Evolutionary conservation across 2,888 invertebrate species (phyloP).

Genomic region (Sabatieria punctata): DNA sequence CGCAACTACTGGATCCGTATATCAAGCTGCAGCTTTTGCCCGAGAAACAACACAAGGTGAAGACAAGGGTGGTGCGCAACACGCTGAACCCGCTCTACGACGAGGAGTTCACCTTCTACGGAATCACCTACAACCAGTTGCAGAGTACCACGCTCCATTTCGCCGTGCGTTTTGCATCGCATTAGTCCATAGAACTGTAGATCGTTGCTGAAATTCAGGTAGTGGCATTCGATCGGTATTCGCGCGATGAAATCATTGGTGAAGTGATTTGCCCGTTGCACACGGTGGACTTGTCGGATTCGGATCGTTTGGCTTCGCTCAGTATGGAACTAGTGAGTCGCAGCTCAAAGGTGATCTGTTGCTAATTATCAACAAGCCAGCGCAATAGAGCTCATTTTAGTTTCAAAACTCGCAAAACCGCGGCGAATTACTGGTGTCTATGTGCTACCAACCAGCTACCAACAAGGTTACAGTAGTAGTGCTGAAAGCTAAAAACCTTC

Average conservation of each 20-base stretch:
- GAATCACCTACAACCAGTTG: slow-evolving; percentile 35
- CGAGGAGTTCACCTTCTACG: slow-evolving; percentile 97
- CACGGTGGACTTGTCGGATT: slow-evolving; percentile 47
- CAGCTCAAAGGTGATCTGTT: slow-evolving; percentile 7
- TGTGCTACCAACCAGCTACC: slow-evolving; percentile 95
- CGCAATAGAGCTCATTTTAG: too few species aligned
- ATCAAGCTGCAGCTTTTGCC: slow-evolving; percentile 91
- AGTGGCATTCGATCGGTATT: slow-evolving; percentile 85
- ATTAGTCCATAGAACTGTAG: too few species aligned
- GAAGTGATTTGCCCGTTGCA: slow-evolving; percentile 58
- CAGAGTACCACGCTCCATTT: slow-evolving; percentile 69
- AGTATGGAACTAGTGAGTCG: slow-evolving; percentile 9
- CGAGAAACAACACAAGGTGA: slow-evolving; percentile 62
- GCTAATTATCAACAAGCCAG: too few species aligned
- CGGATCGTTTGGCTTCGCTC: slow-evolving; percentile 14
- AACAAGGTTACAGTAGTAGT: slow-evolving; percentile 87
- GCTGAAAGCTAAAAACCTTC: slow-evolving; percentile 85
- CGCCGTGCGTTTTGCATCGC: slow-evolving; percentile 27
- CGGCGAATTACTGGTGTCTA: slow-evolving; percentile 80
- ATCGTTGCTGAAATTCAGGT: slow-evolving; percentile 11
- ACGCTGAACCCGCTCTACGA: slow-evolving; percentile 91
- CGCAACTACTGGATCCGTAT: slow-evolving; percentile 59
- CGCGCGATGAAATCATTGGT: slow-evolving; percentile 92
- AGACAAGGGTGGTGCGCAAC: slow-evolving; percentile 83
- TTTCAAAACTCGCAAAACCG: slow-evolving; percentile 71